A percentile compares a stretch with the other conserved stretches of the same genome.
phyloP scores from a whole-genome alignment of 1,140 invertebrate genomes.

The Papilio glaucus region DNA sequence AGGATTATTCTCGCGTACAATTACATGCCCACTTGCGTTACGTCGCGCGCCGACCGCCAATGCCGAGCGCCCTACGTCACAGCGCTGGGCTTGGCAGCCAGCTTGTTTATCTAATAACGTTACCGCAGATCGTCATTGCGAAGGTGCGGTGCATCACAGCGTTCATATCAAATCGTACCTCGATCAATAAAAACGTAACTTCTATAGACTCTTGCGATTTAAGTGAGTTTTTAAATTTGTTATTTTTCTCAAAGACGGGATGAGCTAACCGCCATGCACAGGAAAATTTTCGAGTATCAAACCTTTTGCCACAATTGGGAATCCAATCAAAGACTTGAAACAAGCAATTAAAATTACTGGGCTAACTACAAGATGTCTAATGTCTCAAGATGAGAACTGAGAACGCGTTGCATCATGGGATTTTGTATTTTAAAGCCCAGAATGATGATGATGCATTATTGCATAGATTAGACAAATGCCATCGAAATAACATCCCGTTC shows the following conservation, averaged over 20 bases:
- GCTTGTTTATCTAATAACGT: slow-evolving; percentile 35
- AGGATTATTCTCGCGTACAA: slow-evolving; percentile 61
- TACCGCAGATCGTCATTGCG: slow-evolving; percentile 29
- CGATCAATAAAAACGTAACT: not conserved
- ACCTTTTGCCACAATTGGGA: no score
- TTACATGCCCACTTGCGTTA: slow-evolving; percentile 53
- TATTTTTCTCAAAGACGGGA: no score
- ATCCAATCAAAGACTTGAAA: no score
- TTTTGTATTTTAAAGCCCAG: not conserved
- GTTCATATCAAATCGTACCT: not conserved
- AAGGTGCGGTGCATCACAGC: slow-evolving; percentile 12
- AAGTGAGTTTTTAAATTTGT: no score
- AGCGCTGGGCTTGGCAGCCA: slow-evolving; percentile 17
- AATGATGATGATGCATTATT: not conserved
- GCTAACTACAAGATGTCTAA: not conserved
- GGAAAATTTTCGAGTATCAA: no score
- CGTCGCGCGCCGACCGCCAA: slow-evolving; percentile 43
- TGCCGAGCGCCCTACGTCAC: slow-evolving; percentile 29
- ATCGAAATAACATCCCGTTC: no score
- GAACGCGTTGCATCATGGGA: not conserved
- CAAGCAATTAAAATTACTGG: no score
- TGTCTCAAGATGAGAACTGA: not conserved
- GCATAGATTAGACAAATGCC: not conserved
- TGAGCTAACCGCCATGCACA: no score
- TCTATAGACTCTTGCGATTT: not conserved